These are phyloP conservation scores for Venustaconcha ellipsiformis DNA, from an alignment of 1,140 invertebrate genomes.

Conservation along the genomic window DNA sequence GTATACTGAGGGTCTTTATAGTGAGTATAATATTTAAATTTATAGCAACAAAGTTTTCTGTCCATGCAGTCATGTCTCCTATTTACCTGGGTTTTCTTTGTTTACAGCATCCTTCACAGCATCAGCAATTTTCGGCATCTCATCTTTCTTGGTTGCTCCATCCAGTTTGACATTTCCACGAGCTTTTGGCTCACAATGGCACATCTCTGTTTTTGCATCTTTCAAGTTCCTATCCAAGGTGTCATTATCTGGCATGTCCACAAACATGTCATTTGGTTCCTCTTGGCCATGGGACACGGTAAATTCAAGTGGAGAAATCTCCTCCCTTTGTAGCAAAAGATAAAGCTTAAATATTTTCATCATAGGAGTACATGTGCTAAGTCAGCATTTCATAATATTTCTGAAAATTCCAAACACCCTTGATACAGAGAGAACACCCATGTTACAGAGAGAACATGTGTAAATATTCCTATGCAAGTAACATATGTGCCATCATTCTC, in stretches of 20 bases:
- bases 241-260: conserved; percentile 1
- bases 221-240: conserved; percentile 6
- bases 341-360: too few species aligned
- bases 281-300: conserved; percentile 17
- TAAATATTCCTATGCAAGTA: too few species aligned
- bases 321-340: conserved; percentile 2
- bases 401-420: too few species aligned
- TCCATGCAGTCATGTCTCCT: too few species aligned
- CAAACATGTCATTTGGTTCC: conserved; percentile 20
- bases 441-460: too few species aligned
- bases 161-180: conserved; percentile 19
- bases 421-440: too few species aligned
- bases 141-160: conserved; percentile 11
- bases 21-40: too few species aligned
- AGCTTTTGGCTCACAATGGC: conserved; percentile 21
- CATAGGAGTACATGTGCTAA: too few species aligned
- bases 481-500: too few species aligned
- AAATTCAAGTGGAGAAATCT: conserved; percentile 14
- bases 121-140: background rate
- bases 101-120: conserved; percentile 19
- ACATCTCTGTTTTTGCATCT: conserved; percentile 13
- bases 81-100: conserved; percentile 14
- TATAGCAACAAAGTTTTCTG: too few species aligned
- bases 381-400: too few species aligned
- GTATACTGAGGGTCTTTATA: too few species aligned